Conservation (phyloP, 2,888 invertebrate species). For the Calameuta filiformis region DNA sequence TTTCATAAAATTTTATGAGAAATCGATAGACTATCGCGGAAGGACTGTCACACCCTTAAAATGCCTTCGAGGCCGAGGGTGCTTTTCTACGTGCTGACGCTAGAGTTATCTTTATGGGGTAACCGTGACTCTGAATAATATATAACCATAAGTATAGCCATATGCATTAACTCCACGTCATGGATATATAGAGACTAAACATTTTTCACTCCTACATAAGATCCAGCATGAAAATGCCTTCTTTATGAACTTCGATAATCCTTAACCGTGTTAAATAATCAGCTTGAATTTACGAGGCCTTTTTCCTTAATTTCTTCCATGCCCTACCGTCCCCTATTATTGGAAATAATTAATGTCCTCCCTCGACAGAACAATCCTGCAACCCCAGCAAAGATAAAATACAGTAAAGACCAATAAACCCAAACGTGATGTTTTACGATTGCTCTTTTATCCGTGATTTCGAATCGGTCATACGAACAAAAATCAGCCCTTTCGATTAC, state of each 20-base stretch:
- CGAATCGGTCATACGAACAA: neutral
- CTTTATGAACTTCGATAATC: neutral
- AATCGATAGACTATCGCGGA: conserved; percentile 50
- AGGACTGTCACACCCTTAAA: neutral
- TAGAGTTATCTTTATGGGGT: conserved; percentile 6
- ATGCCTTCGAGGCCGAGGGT: conserved; percentile 1
- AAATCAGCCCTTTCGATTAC: conserved; percentile 2
- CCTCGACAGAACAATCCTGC: neutral
- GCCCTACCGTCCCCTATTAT: neutral
- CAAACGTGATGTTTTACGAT: neutral
- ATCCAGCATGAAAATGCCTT: neutral
- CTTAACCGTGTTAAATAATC: neutral
- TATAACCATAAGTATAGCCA: neutral
- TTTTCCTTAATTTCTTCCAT: neutral
- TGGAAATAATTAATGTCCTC: neutral
- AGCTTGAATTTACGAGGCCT: neutral
- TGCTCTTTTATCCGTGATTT: neutral
- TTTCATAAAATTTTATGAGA: conserved; percentile 49
- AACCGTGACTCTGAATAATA: conserved; percentile 13
- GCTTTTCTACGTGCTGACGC: neutral
- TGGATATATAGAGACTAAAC: no score
- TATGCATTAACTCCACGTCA: neutral
- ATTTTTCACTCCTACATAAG: neutral
- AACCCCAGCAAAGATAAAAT: neutral
- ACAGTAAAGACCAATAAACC: neutral